These are phyloP conservation scores for Pelodytes ibericus DNA, from an alignment of 2,797 vertebrate species.

Conservation along the genomic window DNA sequence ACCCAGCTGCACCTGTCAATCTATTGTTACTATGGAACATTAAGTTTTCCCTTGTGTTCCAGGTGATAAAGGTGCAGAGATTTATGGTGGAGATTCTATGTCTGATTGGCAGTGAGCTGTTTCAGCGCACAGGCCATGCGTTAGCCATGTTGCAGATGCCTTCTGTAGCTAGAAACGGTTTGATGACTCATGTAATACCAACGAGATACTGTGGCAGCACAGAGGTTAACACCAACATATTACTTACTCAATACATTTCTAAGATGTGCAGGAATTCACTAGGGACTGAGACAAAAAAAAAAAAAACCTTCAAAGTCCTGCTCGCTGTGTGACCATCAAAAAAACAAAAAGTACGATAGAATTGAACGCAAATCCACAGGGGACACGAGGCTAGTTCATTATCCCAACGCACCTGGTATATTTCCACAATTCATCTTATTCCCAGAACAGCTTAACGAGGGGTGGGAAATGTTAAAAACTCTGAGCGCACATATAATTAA, in stretches of 20 bases:
- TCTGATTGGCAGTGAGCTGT: no score
- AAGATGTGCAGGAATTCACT: constrained; percentile 25
- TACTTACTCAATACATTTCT: not conserved
- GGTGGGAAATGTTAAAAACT: constrained; percentile 48
- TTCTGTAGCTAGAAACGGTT: not conserved
- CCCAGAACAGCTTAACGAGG: constrained; percentile 48
- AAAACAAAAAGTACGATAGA: constrained; percentile 7
- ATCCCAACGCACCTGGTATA: constrained; percentile 48
- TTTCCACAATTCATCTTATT: constrained; percentile 42
- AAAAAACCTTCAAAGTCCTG: constrained; percentile 28
- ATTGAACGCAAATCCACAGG: constrained; percentile 21
- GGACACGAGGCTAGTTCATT: constrained; percentile 44
- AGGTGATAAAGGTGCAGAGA: no score
- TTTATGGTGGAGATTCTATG: no score
- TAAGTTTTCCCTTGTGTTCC: no score
- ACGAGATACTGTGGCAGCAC: not conserved
- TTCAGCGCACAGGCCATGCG: no score
- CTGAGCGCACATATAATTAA: constrained; percentile 36
- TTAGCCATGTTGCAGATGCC: no score
- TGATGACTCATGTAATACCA: not conserved
- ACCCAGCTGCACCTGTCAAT: no score
- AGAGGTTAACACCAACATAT: constrained; percentile 15
- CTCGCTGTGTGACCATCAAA: constrained; percentile 28
- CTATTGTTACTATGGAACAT: no score
- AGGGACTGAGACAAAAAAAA: constrained; percentile 22